Evolutionary conservation across 2,888 invertebrate genomes (phyloP).

Genomic region (Belgica antarctica): DNA sequence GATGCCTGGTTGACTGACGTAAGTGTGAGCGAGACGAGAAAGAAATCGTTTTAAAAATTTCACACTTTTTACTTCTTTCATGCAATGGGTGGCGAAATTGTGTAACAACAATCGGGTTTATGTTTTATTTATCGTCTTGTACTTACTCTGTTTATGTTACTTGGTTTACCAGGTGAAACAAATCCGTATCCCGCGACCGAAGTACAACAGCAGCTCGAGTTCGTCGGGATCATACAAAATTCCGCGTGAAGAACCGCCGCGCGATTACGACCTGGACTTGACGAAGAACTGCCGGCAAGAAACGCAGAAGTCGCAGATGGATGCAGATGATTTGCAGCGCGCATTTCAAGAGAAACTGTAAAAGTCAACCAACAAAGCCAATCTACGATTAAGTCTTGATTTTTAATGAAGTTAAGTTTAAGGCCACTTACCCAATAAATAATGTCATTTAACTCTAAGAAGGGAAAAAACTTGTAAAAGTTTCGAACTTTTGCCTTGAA

Average conservation of each 20-base stretch:
- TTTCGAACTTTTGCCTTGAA: too few species aligned
- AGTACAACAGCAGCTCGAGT: conserved; percentile 1
- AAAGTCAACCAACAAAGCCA: not conserved
- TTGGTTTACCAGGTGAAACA: conserved; percentile 31
- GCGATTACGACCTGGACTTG: conserved; percentile 38
- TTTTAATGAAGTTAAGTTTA: not conserved
- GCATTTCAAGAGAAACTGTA: conserved; percentile 41
- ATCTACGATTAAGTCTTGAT: conserved; percentile 15
- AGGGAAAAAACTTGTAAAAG: too few species aligned
- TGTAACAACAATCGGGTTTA: conserved; percentile 18
- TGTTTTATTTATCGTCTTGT: conserved; percentile 20
- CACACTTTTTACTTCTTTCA: conserved; percentile 1
- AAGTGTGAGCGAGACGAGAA: not conserved
- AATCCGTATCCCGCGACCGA: conserved; percentile 40
- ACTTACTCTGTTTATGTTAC: not conserved
- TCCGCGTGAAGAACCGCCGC: conserved; percentile 29
- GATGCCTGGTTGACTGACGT: conserved; percentile 43
- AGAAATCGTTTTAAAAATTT: too few species aligned
- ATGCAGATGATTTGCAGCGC: conserved; percentile 35
- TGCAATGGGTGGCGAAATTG: conserved; percentile 23
- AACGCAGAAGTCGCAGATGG: conserved; percentile 30
- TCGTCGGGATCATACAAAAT: conserved; percentile 9
- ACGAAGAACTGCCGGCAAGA: conserved; percentile 41
- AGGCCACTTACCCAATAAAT: not conserved
- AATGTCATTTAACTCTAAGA: too few species aligned